Percentiles rank a stretch among this genome's conserved stretches.
These are phyloP conservation scores for Phallusia fumigata DNA, from an alignment of 23 tunicate genomes.

Conservation along the genomic window DNA sequence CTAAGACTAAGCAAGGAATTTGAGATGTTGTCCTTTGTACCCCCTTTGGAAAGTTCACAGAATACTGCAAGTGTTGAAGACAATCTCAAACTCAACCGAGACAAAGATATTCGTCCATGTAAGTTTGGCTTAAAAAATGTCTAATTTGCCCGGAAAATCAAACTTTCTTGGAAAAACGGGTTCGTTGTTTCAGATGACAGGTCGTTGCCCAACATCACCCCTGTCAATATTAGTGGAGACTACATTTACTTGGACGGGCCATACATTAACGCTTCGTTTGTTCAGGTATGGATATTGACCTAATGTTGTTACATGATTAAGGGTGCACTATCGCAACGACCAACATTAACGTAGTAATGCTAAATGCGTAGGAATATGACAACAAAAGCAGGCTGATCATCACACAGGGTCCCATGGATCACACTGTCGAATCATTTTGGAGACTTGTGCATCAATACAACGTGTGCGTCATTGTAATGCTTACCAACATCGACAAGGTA, in stretches of 20 bases:
- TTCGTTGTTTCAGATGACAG: background rate
- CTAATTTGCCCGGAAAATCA: background rate
- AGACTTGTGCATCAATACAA: background rate
- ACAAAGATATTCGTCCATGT: background rate
- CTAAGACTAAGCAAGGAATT: background rate
- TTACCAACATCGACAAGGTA: background rate
- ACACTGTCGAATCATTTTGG: background rate
- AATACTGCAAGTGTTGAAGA: background rate
- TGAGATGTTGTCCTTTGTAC: background rate
- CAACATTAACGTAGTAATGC: too few species aligned
- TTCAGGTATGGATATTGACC: background rate
- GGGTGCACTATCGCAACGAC: too few species aligned
- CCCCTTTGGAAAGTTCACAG: background rate
- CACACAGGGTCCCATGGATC: background rate
- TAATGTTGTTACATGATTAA: too few species aligned
- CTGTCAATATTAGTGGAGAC: background rate
- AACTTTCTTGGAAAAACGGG: background rate
- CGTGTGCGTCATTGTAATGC: background rate
- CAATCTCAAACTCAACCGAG: background rate
- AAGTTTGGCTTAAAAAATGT: too few species aligned
- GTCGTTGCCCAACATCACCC: background rate
- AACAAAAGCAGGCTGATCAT: background rate
- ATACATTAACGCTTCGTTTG: background rate
- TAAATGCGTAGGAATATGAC: background rate
- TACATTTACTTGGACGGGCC: background rate